Evolutionary conservation across 2,888 invertebrate genomes (phyloP), one percentile per base, ranked within the genome.

Genomic region (Apotomis betuletana): DNA sequence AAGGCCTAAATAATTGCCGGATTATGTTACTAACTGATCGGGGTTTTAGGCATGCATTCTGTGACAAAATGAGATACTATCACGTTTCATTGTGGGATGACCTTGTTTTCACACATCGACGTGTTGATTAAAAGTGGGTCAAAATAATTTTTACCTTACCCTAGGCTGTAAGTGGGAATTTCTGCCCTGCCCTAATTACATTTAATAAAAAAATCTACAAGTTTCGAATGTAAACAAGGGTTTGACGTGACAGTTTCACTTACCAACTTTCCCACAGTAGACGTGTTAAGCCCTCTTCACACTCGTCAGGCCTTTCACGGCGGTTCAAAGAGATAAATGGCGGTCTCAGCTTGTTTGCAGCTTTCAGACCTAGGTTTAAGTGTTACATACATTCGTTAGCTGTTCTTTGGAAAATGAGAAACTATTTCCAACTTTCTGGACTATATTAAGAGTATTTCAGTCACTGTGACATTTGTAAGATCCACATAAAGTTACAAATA

Each of bases 251-350:
- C 10, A 49, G 49, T 49, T 49, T 49, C 0, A 49, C 49, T 10
- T 10, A 49, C 49, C 49, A 49, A 6, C 49, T 49, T 49, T 49
- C 49, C 13, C 59, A 41, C 44, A 4, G 8, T 44, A 44, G 44
- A 27, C 15, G 41, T 52, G 13, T 52, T 52, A 38, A 51, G 41
- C 15, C 52, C 38, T n/a, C 12, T 46, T 63, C 46, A 51, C 57
- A 63, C 49, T 49, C 3, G 10, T 51, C 57, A 55, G 57, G 1
- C 51, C 52, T 38, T 52, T 41, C 15, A 49, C 41, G 63, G 49
- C 49, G 57, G 3, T 49, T 69, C 49, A 27, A 54, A 58, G 69
- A 41, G 51, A 58, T 69, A 51, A 69, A 63, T 63, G 38, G 54
- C 8, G 49, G 57, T 13, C 62, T 63, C 12, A 36, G 13, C 41